phyloP scores from a whole-genome alignment of 2,888 invertebrate species.

The Oscheius sp. region DNA sequence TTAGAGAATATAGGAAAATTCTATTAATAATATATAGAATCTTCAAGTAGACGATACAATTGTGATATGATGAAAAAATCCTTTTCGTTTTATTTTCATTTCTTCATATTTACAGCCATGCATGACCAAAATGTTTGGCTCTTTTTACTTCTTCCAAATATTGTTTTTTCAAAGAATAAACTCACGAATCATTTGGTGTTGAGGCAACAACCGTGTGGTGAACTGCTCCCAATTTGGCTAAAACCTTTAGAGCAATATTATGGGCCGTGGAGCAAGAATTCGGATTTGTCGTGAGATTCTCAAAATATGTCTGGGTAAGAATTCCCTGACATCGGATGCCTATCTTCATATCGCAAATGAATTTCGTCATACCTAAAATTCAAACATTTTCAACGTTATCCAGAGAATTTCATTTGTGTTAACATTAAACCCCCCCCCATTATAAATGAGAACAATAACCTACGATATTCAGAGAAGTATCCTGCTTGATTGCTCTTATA shows the following conservation, averaged over 20 bases:
- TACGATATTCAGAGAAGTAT: constrained; percentile 4
- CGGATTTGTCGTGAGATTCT: background rate
- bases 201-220: constrained; percentile 9
- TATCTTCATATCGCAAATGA: background rate
- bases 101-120: too few species aligned
- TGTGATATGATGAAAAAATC: too few species aligned
- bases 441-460: too few species aligned
- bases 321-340: constrained; percentile 13
- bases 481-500: background rate
- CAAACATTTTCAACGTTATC: background rate
- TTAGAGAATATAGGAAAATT: background rate
- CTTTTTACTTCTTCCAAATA: background rate
- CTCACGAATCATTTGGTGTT: background rate
- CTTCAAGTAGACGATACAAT: too few species aligned
- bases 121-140: too few species aligned
- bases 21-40: background rate
- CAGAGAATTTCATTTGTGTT: too few species aligned
- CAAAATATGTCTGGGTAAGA: background rate
- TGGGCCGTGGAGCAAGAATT: background rate
- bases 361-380: constrained; percentile 14
- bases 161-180: background rate
- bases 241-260: constrained; percentile 32
- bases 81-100: too few species aligned
- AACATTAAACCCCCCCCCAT: too few species aligned
- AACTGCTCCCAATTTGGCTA: constrained; percentile 36